phyloP scores from a whole-genome alignment of 1,140 invertebrate species.

The Phthorimaea operculella region DNA sequence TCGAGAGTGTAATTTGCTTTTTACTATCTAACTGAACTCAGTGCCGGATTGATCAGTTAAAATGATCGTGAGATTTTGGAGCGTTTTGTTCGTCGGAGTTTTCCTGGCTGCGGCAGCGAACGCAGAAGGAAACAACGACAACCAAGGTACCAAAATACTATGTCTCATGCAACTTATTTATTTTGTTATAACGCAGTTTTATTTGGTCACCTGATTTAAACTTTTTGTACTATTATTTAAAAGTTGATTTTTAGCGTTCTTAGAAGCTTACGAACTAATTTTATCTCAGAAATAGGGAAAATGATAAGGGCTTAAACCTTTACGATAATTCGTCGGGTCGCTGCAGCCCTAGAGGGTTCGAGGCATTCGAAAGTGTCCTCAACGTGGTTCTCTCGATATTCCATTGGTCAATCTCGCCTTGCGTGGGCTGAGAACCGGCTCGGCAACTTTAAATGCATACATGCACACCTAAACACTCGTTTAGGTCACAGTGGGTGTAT shows the following conservation, averaged over 20 bases:
- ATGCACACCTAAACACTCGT: slow-evolving; percentile 9
- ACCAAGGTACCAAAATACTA: slow-evolving; percentile 48
- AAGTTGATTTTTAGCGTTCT: background rate
- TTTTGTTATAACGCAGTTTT: slow-evolving; percentile 29
- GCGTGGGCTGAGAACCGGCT: slow-evolving; percentile 25
- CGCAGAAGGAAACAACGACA: slow-evolving; percentile 59
- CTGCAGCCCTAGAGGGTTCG: background rate
- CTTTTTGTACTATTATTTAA: slow-evolving; percentile 11
- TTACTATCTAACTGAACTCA: slow-evolving; percentile 53
- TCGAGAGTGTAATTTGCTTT: slow-evolving; percentile 61
- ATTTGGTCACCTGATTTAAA: background rate
- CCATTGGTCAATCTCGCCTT: slow-evolving; percentile 2
- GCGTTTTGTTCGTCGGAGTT: slow-evolving; percentile 59
- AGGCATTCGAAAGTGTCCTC: slow-evolving; percentile 11
- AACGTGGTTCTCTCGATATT: slow-evolving; percentile 6
- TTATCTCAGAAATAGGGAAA: too few species aligned
- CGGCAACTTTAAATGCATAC: slow-evolving; percentile 20
- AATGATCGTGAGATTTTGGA: slow-evolving; percentile 65
- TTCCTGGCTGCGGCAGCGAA: slow-evolving; percentile 53
- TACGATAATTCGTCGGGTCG: too few species aligned
- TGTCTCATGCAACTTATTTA: slow-evolving; percentile 29
- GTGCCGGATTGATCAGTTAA: slow-evolving; percentile 50
- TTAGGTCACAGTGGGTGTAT: slow-evolving; percentile 10
- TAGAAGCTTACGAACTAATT: too few species aligned
- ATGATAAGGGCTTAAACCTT: too few species aligned